phyloP scores from a whole-genome alignment of 2,888 invertebrate species.

The Scelioninae gen. 2 region DNA sequence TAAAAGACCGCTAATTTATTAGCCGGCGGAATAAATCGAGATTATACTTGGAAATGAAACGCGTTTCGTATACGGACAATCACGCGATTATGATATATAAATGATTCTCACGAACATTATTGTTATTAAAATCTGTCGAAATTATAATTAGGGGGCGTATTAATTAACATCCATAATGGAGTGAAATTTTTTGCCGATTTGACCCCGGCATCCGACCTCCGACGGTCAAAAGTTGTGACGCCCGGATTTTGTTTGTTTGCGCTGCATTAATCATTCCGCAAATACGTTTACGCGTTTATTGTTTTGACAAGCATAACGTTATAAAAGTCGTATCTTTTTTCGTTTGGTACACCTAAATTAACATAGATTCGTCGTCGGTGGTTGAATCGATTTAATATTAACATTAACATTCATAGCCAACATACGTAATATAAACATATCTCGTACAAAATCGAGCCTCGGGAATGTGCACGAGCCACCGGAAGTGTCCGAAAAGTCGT shows the following conservation, averaged over 20 bases:
- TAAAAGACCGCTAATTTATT: constrained; percentile 8
- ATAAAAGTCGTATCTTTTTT: constrained; percentile 48
- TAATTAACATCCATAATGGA: constrained; percentile 35
- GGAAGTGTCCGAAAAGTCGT: constrained; percentile 22
- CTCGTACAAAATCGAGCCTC: constrained; percentile 50
- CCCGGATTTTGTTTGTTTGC: constrained; percentile 15
- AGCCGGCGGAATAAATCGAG: neutral
- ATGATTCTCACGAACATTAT: too few species aligned
- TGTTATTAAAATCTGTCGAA: constrained; percentile 8
- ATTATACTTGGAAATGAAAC: constrained; percentile 22
- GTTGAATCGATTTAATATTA: constrained; percentile 24
- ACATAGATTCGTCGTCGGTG: constrained; percentile 39
- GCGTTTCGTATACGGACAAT: neutral
- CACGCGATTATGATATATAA: constrained; percentile 14
- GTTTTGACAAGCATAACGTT: constrained; percentile 54
- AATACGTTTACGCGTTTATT: constrained; percentile 52
- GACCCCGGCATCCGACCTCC: neutral
- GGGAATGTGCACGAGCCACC: constrained; percentile 37
- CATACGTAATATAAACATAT: constrained; percentile 47
- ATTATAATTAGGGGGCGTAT: constrained; percentile 24
- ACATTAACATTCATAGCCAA: constrained; percentile 44
- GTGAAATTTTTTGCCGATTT: constrained; percentile 22
- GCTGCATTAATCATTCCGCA: constrained; percentile 22
- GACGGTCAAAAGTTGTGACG: constrained; percentile 26
- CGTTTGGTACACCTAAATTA: constrained; percentile 44